phyloP scores from a whole-genome alignment of 2,888 invertebrate genomes.

The Netelia inedita region DNA sequence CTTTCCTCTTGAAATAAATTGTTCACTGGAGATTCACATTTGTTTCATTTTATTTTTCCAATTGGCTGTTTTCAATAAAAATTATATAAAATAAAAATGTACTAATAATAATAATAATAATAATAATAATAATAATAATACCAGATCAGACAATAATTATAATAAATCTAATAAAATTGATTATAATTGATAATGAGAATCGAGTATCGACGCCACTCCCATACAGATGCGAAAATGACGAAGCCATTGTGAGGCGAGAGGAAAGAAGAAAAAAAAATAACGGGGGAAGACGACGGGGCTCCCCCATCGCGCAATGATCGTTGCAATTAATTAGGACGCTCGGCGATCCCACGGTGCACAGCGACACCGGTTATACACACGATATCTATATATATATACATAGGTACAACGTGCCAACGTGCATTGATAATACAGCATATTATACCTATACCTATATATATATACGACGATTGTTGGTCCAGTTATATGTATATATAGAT shows the following conservation, averaged over 20 bases:
- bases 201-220: neutral
- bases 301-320: slow-evolving; percentile 59
- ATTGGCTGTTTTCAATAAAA: too few relatives aligned
- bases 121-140: neutral
- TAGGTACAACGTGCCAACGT: neutral
- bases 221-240: slow-evolving; percentile 6
- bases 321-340: slow-evolving; percentile 56
- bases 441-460: neutral
- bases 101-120: neutral
- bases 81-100: too few relatives aligned
- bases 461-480: neutral
- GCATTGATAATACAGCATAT: neutral
- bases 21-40: too few relatives aligned
- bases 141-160: neutral
- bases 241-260: neutral
- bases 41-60: too few relatives aligned
- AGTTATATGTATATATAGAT: neutral
- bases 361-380: neutral
- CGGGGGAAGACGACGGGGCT: slow-evolving; percentile 28
- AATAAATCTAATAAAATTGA: neutral
- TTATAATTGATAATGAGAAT: neutral
- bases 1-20: too few relatives aligned
- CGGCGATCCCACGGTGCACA: slow-evolving; percentile 55
- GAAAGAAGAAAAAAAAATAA: slow-evolving; percentile 29
- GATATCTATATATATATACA: slow-evolving; percentile 2